Evolutionary conservation across 2,888 invertebrate genomes (phyloP), one percentile per base, ranked within the genome.

Genomic region (Argyresthia albistria): DNA sequence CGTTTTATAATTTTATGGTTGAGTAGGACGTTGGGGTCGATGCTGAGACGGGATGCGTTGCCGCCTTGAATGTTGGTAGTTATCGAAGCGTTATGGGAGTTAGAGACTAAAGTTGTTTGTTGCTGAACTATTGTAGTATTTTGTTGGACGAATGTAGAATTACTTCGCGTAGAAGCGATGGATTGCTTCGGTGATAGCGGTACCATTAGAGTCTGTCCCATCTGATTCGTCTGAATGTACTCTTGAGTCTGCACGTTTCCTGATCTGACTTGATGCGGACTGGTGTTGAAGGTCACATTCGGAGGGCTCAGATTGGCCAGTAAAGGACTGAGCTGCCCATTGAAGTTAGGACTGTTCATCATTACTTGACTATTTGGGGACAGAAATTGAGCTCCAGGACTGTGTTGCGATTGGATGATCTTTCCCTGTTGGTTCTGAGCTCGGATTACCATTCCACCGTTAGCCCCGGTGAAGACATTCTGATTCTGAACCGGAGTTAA

Each of bases 121-220:
- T 94, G 94, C 65, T 94, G 94, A 2, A 94, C 93, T 63, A 95
- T 95, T 0, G 95, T 95, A 0, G 95, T 94, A 67, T 95, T 95
- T 62, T 95, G 95, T 61, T 95, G 95, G 1, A 95, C 93, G 64
- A 92, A 95, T 0, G 95, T 95, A 0, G 92, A 91, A 61, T 90
- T 89, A 53, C 89, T 90, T 55, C 92, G 89, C 67, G 88, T 90
- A 11, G 87, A 79, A 0, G 90, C 77, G 0, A 89, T 84, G 1
- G 89, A 76, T 54, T 89, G 91, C 63, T 91, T 91, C 0, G 90
- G 90, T 0, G 90, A 90, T 51, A 92, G 86, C 1, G 93, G 93
- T 10, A 93, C 92, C 91, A 93, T 92, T 54, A 93, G 65, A 0
- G 93, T 91, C 67, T 92, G 93, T 0, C 92, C 92, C 86, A 90